A percentile compares a stretch with the other conserved stretches of the same genome.
These are phyloP conservation scores for Hexactinellida sp. DNA, from an alignment of 37 sponge, comb jelly and placozoan species.

Conservation along the genomic window DNA sequence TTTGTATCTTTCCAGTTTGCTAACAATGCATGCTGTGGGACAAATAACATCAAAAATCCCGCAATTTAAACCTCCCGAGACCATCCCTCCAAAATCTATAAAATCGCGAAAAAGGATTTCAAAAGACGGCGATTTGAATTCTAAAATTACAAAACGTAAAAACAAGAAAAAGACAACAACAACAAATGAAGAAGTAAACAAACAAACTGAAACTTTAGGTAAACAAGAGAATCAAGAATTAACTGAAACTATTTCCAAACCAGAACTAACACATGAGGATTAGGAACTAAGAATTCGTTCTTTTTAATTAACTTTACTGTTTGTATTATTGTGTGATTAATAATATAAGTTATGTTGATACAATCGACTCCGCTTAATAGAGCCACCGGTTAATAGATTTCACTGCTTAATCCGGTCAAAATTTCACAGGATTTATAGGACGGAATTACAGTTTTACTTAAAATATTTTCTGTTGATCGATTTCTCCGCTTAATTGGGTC, in stretches of 20 bases:
- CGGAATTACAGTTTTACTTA: too few species aligned
- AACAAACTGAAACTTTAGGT: neutral
- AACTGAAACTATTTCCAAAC: neutral
- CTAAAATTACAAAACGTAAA: neutral
- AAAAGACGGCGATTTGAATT: neutral
- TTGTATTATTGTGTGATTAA: too few species aligned
- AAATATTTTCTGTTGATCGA: too few species aligned
- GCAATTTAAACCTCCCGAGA: neutral
- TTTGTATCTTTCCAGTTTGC: neutral
- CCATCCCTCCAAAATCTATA: neutral
- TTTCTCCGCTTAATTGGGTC: too few species aligned
- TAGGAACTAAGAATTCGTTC: neutral
- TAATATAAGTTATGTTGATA: too few species aligned
- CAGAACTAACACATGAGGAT: neutral
- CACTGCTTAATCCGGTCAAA: too few species aligned
- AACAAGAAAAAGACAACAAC: neutral
- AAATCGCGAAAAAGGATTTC: neutral
- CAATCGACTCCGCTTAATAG: too few species aligned
- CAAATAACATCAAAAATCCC: neutral
- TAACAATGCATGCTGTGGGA: slow-evolving; percentile 10
- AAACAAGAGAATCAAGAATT: neutral
- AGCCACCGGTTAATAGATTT: too few species aligned
- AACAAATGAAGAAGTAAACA: neutral
- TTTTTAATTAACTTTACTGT: too few species aligned
- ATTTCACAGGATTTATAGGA: too few species aligned